phyloP scores from a whole-genome alignment of 2,113 vertebrate genomes.

The Eptatretus burgeri region DNA sequence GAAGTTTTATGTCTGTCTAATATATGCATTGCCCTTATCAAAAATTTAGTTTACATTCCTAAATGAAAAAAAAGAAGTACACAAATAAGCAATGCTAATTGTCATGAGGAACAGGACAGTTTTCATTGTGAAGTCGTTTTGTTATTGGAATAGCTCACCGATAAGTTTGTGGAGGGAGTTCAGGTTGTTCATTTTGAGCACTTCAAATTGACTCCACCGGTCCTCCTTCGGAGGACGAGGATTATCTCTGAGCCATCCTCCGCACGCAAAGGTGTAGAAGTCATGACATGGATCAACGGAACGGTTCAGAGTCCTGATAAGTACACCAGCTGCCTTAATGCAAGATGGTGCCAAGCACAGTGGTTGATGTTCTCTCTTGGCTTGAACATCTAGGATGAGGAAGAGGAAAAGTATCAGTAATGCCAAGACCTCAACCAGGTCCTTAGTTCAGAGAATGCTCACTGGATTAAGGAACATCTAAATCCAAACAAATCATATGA shows the following conservation, averaged over 20 bases:
- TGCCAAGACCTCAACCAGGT: too few relatives aligned
- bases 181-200: conserved; percentile 81
- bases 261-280: conserved; percentile 63
- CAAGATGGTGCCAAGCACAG: conserved; percentile 49
- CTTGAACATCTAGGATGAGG: neutral
- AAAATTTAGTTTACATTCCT: too few relatives aligned
- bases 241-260: conserved; percentile 69
- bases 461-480: too few relatives aligned
- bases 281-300: conserved; percentile 56
- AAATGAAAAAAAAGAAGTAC: too few relatives aligned
- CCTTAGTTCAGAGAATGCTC: too few relatives aligned
- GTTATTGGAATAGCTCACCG: conserved; percentile 20
- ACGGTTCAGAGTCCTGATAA: conserved; percentile 40
- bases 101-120: too few relatives aligned
- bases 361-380: conserved; percentile 16
- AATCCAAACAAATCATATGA: too few relatives aligned
- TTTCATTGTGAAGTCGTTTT: too few relatives aligned
- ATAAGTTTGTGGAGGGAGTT: conserved; percentile 63
- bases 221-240: conserved; percentile 65
- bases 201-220: conserved; percentile 73
- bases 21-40: too few relatives aligned
- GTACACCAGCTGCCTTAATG: conserved; percentile 37
- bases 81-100: too few relatives aligned
- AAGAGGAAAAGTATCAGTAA: neutral
- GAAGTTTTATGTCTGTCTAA: too few relatives aligned